Percentiles rank a stretch among this genome's conserved stretches.
Evolutionary conservation across 2,888 invertebrate species (phyloP).

Genomic region (Danaus chrysippus): DNA sequence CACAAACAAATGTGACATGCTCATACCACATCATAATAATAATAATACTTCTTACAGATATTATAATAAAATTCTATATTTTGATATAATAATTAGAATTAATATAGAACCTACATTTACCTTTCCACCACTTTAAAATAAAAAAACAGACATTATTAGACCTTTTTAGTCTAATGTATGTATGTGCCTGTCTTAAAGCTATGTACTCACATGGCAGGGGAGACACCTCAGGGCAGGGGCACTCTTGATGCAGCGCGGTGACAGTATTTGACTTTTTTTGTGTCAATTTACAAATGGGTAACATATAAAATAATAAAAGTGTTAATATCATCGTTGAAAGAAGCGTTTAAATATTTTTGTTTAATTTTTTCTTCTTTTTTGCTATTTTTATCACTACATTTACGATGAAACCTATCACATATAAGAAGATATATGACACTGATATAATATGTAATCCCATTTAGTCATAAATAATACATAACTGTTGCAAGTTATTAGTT

Average conservation of each 20-base stretch:
- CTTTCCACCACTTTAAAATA: slow-evolving; percentile 11
- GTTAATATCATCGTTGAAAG: slow-evolving; percentile 78
- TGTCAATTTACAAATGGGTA: slow-evolving; percentile 79
- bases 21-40: neutral
- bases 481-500: slow-evolving; percentile 7
- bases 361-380: slow-evolving; percentile 29
- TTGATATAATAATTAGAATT: neutral
- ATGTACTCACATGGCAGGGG: slow-evolving; percentile 68
- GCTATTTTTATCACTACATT: slow-evolving; percentile 12
- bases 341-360: slow-evolving; percentile 30
- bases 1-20: neutral
- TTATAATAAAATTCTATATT: no score
- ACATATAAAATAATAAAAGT: slow-evolving; percentile 79
- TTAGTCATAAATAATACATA: slow-evolving; percentile 1
- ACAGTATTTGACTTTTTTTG: slow-evolving; percentile 76
- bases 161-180: slow-evolving; percentile 16
- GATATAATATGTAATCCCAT: neutral
- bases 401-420: slow-evolving; percentile 15
- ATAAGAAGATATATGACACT: slow-evolving; percentile 5
- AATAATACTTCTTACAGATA: neutral
- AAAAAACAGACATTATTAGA: slow-evolving; percentile 20
- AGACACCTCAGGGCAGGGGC: slow-evolving; percentile 43
- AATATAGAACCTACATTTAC: slow-evolving; percentile 2
- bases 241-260: slow-evolving; percentile 55
- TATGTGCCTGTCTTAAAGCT: slow-evolving; percentile 44